phyloP scores from a whole-genome alignment of 2,113 vertebrate genomes.

The Seriola dumerili region DNA sequence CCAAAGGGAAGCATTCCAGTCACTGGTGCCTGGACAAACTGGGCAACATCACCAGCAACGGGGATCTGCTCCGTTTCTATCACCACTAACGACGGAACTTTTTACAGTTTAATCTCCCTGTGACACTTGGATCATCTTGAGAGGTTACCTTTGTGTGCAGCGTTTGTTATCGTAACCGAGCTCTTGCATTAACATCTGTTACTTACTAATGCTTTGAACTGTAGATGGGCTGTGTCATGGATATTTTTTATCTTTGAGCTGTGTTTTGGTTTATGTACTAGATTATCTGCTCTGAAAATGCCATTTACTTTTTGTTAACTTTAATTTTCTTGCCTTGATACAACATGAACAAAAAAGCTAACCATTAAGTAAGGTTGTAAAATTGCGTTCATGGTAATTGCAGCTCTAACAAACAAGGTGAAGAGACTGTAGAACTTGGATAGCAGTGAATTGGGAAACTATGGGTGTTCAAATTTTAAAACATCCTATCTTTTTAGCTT shows the following conservation, averaged over 20 bases:
- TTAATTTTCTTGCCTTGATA: slow-evolving; percentile 60
- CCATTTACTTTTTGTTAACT: slow-evolving; percentile 37
- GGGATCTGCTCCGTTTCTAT: slow-evolving; percentile 23
- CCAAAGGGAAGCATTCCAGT: slow-evolving; percentile 59
- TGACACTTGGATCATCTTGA: slow-evolving; percentile 7
- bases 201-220: slow-evolving; percentile 74
- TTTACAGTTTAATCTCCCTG: slow-evolving; percentile 10
- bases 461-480: neutral
- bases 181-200: slow-evolving; percentile 74
- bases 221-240: slow-evolving; percentile 55
- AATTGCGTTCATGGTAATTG: slow-evolving; percentile 42
- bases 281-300: slow-evolving; percentile 49
- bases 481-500: neutral
- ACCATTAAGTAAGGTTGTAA: slow-evolving; percentile 36
- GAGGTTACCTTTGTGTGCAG: slow-evolving; percentile 37
- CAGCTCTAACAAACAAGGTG: slow-evolving; percentile 38
- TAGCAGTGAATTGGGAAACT: neutral
- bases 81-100: slow-evolving; percentile 16
- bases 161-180: slow-evolving; percentile 53
- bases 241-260: slow-evolving; percentile 75
- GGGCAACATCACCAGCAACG: slow-evolving; percentile 73
- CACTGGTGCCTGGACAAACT: slow-evolving; percentile 55
- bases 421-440: neutral
- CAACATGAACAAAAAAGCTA: slow-evolving; percentile 44
- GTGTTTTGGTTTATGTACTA: slow-evolving; percentile 60